These are phyloP conservation scores for Acrobasis suavella DNA, from an alignment of 2,888 invertebrate genomes.

Conservation along the genomic window DNA sequence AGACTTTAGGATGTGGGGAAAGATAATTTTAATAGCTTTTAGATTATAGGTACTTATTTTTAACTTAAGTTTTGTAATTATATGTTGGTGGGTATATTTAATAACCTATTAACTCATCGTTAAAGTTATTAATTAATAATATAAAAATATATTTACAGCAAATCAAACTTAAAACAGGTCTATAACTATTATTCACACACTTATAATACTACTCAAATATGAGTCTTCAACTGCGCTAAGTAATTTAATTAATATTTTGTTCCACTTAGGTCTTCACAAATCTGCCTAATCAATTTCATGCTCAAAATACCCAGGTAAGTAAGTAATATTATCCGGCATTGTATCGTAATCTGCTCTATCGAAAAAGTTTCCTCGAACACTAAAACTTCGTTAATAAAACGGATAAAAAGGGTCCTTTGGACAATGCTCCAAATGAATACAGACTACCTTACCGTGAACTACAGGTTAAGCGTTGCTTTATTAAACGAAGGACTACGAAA, in stretches of 20 bases:
- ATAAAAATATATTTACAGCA: too few relatives aligned
- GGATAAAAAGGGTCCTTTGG: neutral
- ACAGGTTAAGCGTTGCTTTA: slow-evolving; percentile 11
- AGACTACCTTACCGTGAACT: slow-evolving; percentile 9
- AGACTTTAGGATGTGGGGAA: too few relatives aligned
- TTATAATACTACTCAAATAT: slow-evolving; percentile 11
- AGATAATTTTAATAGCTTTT: too few relatives aligned
- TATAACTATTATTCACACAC: neutral
- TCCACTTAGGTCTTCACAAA: neutral
- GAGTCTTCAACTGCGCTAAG: slow-evolving; percentile 12
- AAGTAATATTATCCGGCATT: slow-evolving; percentile 3
- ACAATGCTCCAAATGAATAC: slow-evolving; percentile 4
- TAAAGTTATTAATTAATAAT: too few relatives aligned
- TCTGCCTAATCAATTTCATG: neutral
- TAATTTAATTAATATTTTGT: slow-evolving; percentile 17
- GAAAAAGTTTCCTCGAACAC: slow-evolving; percentile 5
- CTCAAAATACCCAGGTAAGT: neutral
- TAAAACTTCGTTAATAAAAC: slow-evolving; percentile 17
- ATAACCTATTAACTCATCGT: too few relatives aligned
- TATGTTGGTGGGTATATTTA: too few relatives aligned
- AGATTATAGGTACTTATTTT: too few relatives aligned
- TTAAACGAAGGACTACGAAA: slow-evolving; percentile 37
- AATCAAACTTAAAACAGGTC: neutral
- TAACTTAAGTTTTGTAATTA: too few relatives aligned
- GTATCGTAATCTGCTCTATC: slow-evolving; percentile 11